Evolutionary conservation across 2,113 vertebrate species (phyloP), one percentile per base, ranked within the genome.

Genomic region (Psittacula cyanocephala): DNA sequence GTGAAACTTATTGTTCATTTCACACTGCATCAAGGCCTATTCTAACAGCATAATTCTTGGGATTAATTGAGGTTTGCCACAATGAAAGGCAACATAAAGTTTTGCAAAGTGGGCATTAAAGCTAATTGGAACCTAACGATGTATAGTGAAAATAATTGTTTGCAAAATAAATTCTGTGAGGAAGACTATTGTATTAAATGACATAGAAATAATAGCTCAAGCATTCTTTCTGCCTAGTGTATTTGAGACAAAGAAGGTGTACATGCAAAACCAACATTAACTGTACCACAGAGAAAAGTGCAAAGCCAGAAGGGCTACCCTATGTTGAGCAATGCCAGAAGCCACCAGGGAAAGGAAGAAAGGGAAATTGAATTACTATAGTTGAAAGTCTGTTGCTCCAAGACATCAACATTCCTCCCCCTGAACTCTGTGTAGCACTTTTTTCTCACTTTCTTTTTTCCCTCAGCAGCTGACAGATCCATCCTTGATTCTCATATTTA

Each of bases 371-470:
- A 92, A 86, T 53, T 3, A 72, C 64, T 92, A 2, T 17, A 68
- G 41, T 31, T 88, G 57, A 88, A 93, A 83, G 39, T 88, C 83
- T 94, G 52, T 52, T 44, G 33, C 35, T 90, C 33, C 31, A 69
- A 93, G 94, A 79, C 83, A 81, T 91, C 82, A 90, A 81, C 47
- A 91, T 96, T 81, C 92, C n/a, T 92, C 93, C 39, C 44, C 43
- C 44, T 81, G 47, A 86, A 89, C 41, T 83, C 43, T 44, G 7
- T 64, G 27, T 15, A 70, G 17, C 18, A 67, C 13, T 15, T 74
- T 46, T 63, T 79, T 50, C 35, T 2, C 8, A 17, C 17, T 43
- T 8, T 29, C 16, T 69, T 80, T 93, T 88, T 86, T 13, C 47
- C 55, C 55, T 62, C 15, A 86, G 71, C 12, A 81, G 35, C 25